Evolutionary conservation across 2,888 invertebrate genomes (phyloP), one percentile per base, ranked within the genome.

Genomic region (Loripinus fragilis): DNA sequence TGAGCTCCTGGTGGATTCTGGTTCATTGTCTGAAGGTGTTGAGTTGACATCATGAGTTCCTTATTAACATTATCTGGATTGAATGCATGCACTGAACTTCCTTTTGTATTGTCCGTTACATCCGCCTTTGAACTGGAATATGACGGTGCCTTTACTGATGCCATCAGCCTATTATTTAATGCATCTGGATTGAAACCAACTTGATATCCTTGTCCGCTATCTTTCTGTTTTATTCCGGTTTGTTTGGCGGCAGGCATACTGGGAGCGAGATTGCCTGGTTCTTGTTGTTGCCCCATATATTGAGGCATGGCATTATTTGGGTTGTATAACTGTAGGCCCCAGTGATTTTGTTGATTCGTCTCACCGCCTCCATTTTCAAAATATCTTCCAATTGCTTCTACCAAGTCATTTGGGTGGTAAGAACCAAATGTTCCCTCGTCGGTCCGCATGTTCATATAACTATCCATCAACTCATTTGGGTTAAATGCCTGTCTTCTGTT

Each of bases 381-480:
- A 66, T 74, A 83, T n/a, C 50, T 69, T 0, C 74, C 64, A 1
- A 79, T 81, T 17, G 80, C 73, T 12, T 79, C 55, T 17, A 78
- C 66, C 5, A 85, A 74, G 50, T 85, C 85, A 23, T 78, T 71
- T 15, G 85, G 85, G 41, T 85, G 83, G 66, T 76, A 85, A 5
- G 83, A 83, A 15, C 85, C 85, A 42, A 77, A 85, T 5, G 68
- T 69, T 10, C 55, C 73, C 70, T 85, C 80, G 60, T 83, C 73
- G 12, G 81, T 85, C 30, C 85, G 78, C 45, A 80, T 69, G 68
- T 78, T 71, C 85, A 83, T 85, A 48, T 83, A 81, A 38, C 70
- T 68, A 12, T 80, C 50, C 85, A 85, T 85, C 17, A 85, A 69
- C 45, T 66, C 23, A 28, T 83, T 81, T 15, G 85, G 85, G 48